These are phyloP conservation scores for Enteromius viviparus DNA, from an alignment of 2,797 vertebrate genomes.

Conservation along the genomic window DNA sequence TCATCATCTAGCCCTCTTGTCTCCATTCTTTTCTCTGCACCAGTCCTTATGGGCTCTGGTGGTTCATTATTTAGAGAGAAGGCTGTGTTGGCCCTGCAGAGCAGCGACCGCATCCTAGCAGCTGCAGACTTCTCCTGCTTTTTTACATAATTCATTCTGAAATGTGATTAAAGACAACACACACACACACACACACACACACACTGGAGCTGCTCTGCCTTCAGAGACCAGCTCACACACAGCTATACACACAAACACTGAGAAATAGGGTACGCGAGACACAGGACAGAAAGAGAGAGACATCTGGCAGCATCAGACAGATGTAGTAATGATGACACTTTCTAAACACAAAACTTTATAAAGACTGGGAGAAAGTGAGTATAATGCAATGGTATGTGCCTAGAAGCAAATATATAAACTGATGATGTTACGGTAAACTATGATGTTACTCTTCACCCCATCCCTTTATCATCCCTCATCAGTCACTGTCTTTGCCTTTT, in stretches of 20 bases:
- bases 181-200: conserved; percentile 19
- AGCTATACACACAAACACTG: conserved; percentile 34
- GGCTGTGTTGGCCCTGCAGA: conserved; percentile 31
- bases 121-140: conserved; percentile 34
- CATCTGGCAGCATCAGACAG: conserved; percentile 13
- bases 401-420: conserved; percentile 15
- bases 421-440: too few species aligned
- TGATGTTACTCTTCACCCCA: background rate
- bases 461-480: background rate
- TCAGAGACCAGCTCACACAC: conserved; percentile 45
- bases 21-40: conserved; percentile 23
- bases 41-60: conserved; percentile 37
- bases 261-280: conserved; percentile 1
- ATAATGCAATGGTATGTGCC: background rate
- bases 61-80: conserved; percentile 58
- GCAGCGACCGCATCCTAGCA: conserved; percentile 23
- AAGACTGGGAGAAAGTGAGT: background rate
- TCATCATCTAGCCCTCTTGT: conserved; percentile 33
- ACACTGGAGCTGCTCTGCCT: conserved; percentile 47
- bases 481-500: conserved; percentile 4
- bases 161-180: conserved; percentile 65
- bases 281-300: conserved; percentile 33
- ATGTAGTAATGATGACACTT: conserved; percentile 6
- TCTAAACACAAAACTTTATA: conserved; percentile 6
- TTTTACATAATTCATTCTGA: conserved; percentile 64